Evolutionary conservation across 1,140 invertebrate species (phyloP).

Genomic region (Heliconius eleuchia): DNA sequence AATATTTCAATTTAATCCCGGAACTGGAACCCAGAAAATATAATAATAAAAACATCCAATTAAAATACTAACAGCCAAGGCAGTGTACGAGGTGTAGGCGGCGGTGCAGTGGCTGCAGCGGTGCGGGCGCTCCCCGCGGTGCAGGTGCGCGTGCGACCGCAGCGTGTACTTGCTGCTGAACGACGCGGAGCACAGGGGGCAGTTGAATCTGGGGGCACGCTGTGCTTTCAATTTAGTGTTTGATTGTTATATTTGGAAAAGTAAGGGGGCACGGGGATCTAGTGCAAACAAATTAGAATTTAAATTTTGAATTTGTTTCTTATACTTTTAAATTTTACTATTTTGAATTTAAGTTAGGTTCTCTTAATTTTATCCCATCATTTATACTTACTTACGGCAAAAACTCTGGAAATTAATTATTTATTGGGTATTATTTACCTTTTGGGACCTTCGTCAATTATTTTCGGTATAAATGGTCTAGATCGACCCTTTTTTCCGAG

Average conservation of each 20-base stretch:
- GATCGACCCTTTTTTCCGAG: slow-evolving; percentile 57
- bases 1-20: too few relatives aligned
- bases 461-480: slow-evolving; percentile 46
- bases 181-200: slow-evolving; percentile 51
- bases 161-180: slow-evolving; percentile 50
- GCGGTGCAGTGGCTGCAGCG: slow-evolving; percentile 51
- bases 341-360: too few relatives aligned
- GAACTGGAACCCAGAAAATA: too few relatives aligned
- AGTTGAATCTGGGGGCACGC: slow-evolving; percentile 36
- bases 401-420: too few relatives aligned
- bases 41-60: too few relatives aligned
- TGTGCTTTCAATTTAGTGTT: background rate
- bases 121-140: slow-evolving; percentile 59
- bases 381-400: too few relatives aligned
- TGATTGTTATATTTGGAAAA: too few relatives aligned
- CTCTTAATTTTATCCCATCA: too few relatives aligned
- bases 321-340: too few relatives aligned
- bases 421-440: background rate
- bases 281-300: too few relatives aligned
- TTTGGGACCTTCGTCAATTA: slow-evolving; percentile 1
- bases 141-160: slow-evolving; percentile 54
- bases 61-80: slow-evolving; percentile 49
- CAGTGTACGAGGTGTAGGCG: slow-evolving; percentile 59
- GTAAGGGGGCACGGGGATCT: too few relatives aligned
- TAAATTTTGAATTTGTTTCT: too few relatives aligned